A percentile compares a stretch with the other conserved stretches of the same genome.
Conservation (phyloP, 1,140 invertebrate genomes). For the Drosophila elegans region DNA sequence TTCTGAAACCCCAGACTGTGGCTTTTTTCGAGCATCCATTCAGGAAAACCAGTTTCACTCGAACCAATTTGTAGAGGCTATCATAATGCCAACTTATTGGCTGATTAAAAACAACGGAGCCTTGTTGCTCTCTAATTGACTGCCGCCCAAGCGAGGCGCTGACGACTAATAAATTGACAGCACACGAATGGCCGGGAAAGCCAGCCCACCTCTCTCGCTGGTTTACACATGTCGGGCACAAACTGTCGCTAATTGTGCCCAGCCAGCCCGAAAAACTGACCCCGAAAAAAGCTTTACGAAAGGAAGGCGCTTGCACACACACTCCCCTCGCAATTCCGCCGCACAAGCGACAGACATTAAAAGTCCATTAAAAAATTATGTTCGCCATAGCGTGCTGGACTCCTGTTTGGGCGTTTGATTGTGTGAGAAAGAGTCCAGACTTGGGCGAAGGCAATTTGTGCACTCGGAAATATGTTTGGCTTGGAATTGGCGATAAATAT, state of each 20-base stretch:
- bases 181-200: constrained; percentile 35
- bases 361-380: constrained; percentile 81
- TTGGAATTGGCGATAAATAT: background rate
- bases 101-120: constrained; percentile 21
- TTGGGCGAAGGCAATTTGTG: constrained; percentile 31
- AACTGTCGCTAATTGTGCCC: constrained; percentile 69
- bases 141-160: constrained; percentile 37
- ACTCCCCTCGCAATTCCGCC: constrained; percentile 9
- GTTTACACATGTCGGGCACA: constrained; percentile 65
- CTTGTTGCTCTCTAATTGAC: constrained; percentile 54
- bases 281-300: constrained; percentile 28
- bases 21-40: constrained; percentile 13
- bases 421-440: constrained; percentile 35
- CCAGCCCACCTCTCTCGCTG: constrained; percentile 53
- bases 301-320: constrained; percentile 33
- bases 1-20: background rate
- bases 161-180: constrained; percentile 37
- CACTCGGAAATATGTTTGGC: constrained; percentile 14
- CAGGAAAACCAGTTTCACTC: constrained; percentile 23
- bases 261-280: constrained; percentile 29
- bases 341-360: constrained; percentile 75
- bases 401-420: constrained; percentile 63
- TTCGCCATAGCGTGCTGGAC: constrained; percentile 52
- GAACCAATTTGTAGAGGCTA: constrained; percentile 28
- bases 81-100: constrained; percentile 35